Percentiles rank a stretch among this genome's conserved stretches.
phyloP scores from a whole-genome alignment of 2,797 vertebrate genomes.

The Helicolenus hilgendorfi region DNA sequence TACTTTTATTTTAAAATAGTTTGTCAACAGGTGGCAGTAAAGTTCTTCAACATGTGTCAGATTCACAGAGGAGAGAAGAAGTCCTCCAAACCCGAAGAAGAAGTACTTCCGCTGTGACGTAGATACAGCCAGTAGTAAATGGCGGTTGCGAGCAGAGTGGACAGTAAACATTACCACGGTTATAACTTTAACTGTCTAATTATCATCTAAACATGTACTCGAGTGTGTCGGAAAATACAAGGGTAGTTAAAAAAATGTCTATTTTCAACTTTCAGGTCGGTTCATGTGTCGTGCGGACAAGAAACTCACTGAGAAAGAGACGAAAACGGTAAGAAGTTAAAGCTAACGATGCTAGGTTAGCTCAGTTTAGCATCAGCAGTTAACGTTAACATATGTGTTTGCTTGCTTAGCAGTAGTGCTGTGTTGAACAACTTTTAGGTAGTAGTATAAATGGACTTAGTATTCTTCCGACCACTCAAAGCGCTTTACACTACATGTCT shows the following conservation, averaged over 20 bases:
- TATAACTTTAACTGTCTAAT: constrained; percentile 87
- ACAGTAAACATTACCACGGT: constrained; percentile 85
- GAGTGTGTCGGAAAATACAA: constrained; percentile 68
- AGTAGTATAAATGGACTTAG: background rate
- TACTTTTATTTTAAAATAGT: fast-evolving
- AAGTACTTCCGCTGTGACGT: constrained; percentile 64
- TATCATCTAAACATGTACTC: constrained; percentile 86
- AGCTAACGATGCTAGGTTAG: background rate
- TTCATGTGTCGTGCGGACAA: constrained; percentile 53
- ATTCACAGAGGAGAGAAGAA: background rate
- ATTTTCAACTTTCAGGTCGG: constrained; percentile 90
- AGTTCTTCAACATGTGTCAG: background rate
- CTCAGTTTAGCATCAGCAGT: background rate
- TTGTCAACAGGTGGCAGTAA: constrained; percentile 9
- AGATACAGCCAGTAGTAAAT: constrained; percentile 70
- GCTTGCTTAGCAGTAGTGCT: fast-evolving
- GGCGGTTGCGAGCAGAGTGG: constrained; percentile 81
- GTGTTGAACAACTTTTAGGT: background rate
- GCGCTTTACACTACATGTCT: too few relatives aligned
- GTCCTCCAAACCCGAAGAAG: constrained; percentile 68
- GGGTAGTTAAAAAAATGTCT: constrained; percentile 84
- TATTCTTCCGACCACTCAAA: too few relatives aligned
- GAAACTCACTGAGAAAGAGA: constrained; percentile 27
- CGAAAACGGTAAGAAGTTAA: constrained; percentile 61
- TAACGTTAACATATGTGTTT: background rate